Evolutionary conservation across 2,113 vertebrate species (phyloP), one percentile per base, ranked within the genome.

Genomic region (Corythaixoides concolor): DNA sequence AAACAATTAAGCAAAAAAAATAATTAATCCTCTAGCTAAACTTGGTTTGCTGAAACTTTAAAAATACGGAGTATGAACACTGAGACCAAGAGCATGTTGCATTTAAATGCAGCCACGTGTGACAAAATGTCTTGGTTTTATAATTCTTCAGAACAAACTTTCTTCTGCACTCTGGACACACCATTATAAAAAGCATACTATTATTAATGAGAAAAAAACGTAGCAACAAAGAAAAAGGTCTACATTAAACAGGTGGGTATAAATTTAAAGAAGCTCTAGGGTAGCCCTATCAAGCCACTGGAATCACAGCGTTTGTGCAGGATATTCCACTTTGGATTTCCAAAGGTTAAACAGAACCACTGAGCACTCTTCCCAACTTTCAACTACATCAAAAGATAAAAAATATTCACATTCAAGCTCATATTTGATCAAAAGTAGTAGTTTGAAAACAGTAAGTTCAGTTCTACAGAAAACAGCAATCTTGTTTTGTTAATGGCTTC

Each of bases 401-500:
- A 41, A 59, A 32, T 27, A 35, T 5, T 62, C 11, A 52, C 23
- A 67, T 41, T 83, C 15, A 79, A 83, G 9, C 24, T 50, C 9
- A 24, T 14, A 63, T 64, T 45, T 63, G 32, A 59, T 37, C n/a
- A 78, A 90, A 82, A 88, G 32, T 4, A 53, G 19, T 8, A 67
- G 16, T 24, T n/a, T 27, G 41, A 49, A 76, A 83, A 85, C 2
- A 2, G 2, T 21, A 47, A 30, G 10, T 8, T 63, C 23, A 56
- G 19, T 37, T 80, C 68, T 52, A 55, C 0, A 58, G 50, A 69
- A 81, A 85, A 63, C 6, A 52, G 9, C 11, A 62, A 24, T 24
- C 5, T 1, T 28, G 5, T 37, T 94, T 52, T 35, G 13, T 21
- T 39, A 79, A 72, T 0, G 0, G 28, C 24, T 55, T 70, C 9